Conservation (phyloP, 2,113 vertebrate genomes). For the Sapajus apella region DNA sequence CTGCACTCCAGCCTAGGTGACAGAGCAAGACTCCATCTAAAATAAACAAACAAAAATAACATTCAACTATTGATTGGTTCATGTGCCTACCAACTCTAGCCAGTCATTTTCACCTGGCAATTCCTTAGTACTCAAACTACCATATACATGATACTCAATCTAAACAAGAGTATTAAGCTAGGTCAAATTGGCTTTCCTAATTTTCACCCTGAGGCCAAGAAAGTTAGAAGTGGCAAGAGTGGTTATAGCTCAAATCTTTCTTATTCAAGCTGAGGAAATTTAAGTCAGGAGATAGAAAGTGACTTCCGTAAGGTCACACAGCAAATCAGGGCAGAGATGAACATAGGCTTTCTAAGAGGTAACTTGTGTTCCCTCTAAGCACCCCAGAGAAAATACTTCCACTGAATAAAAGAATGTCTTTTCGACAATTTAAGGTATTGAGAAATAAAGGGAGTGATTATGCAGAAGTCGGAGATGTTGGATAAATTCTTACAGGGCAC, state of each 20-base stretch:
- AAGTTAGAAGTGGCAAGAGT: constrained; percentile 5
- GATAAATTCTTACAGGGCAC: neutral
- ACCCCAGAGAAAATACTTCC: neutral
- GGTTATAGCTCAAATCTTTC: constrained; percentile 7
- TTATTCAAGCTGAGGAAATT: neutral
- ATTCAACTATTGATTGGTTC: neutral
- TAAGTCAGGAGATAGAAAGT: neutral
- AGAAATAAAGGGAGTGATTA: neutral
- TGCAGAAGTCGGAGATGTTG: neutral
- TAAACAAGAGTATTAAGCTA: constrained; percentile 9
- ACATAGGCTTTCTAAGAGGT: neutral
- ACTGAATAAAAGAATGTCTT: neutral
- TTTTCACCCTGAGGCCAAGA: constrained; percentile 22
- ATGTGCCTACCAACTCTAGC: neutral
- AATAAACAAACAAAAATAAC: neutral
- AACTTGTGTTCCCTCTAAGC: neutral
- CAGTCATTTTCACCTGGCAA: neutral
- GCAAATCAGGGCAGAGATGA: neutral
- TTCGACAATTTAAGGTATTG: neutral
- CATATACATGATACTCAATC: neutral
- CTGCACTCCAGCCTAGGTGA: too few relatives aligned
- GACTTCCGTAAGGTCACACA: neutral
- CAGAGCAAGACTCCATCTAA: too few relatives aligned
- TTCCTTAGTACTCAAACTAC: neutral
- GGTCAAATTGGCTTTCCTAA: neutral